Percentiles rank a stretch among this genome's conserved stretches.
phyloP scores from a whole-genome alignment of 2,797 vertebrate species.

The Myotis planiceps region DNA sequence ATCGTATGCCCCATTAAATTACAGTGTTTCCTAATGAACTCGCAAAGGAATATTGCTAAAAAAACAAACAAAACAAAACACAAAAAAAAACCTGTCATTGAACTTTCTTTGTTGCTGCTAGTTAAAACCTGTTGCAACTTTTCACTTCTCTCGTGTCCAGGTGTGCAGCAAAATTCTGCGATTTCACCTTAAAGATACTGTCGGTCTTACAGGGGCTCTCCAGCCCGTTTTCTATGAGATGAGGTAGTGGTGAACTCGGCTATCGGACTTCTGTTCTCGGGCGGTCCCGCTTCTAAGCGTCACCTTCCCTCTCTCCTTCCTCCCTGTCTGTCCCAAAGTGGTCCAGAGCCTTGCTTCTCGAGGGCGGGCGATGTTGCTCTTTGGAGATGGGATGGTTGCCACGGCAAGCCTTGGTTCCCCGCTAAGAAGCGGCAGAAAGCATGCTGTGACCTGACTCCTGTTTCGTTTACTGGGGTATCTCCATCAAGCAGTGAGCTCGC shows the following conservation, averaged over 20 bases:
- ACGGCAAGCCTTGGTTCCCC: constrained; percentile 82
- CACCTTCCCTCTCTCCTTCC: constrained; percentile 48
- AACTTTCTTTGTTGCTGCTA: constrained; percentile 88
- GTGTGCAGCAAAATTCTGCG: constrained; percentile 85
- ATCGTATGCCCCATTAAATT: constrained; percentile 87
- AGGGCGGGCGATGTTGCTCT: constrained; percentile 80
- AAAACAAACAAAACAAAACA: constrained; percentile 77
- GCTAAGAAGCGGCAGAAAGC: constrained; percentile 82
- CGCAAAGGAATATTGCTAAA: constrained; percentile 86
- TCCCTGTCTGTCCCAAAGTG: constrained; percentile 18
- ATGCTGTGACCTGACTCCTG: constrained; percentile 81
- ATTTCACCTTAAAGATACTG: constrained; percentile 82
- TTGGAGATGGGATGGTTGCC: constrained; percentile 84
- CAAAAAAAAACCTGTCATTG: constrained; percentile 67
- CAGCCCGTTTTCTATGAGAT: constrained; percentile 85
- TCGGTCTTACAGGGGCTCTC: constrained; percentile 83
- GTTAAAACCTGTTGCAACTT: constrained; percentile 88
- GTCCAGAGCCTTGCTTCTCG: constrained; percentile 76
- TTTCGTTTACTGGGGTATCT: constrained; percentile 79
- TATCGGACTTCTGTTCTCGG: constrained; percentile 82
- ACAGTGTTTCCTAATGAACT: constrained; percentile 88
- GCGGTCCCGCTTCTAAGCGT: constrained; percentile 72
- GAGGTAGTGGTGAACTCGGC: constrained; percentile 81
- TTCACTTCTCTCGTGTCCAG: constrained; percentile 87
- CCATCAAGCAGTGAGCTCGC: constrained; percentile 85